A percentile compares a stretch with the other conserved stretches of the same genome.
phyloP scores from a whole-genome alignment of 30 jellyfish, hydroid and myxozoan genomes.

The Aurelia sp. region DNA sequence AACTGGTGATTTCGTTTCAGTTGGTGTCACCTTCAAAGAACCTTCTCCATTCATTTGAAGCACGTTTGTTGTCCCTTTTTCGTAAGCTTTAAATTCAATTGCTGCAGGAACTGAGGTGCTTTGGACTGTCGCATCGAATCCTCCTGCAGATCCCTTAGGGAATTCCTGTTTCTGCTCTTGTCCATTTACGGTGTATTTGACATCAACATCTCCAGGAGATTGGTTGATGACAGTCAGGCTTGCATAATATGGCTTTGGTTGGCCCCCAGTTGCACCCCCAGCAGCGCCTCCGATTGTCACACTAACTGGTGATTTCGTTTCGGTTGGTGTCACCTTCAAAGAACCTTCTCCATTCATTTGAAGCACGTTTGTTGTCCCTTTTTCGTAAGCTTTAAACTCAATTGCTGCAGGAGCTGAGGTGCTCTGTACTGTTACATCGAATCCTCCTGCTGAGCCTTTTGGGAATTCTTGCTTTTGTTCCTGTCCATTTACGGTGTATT shows the following conservation, averaged over 20 bases:
- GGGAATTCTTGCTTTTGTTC: too few species aligned
- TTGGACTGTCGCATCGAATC: constrained; percentile 60
- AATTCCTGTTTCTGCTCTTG: constrained; percentile 54
- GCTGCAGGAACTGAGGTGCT: constrained; percentile 29
- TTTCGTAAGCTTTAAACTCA: too few species aligned
- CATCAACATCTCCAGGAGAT: constrained; percentile 43
- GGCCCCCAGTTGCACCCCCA: constrained; percentile 4
- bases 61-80: constrained; percentile 54
- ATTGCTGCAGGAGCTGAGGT: too few species aligned
- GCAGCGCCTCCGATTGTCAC: too few species aligned
- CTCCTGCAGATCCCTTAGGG: constrained; percentile 38
- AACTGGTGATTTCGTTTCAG: constrained; percentile 18
- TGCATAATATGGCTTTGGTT: constrained; percentile 62
- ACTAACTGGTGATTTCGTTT: too few species aligned
- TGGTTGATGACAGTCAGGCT: constrained; percentile 74
- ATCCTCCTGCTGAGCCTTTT: too few species aligned
- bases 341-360: too few species aligned
- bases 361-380: too few species aligned
- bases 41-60: constrained; percentile 75
- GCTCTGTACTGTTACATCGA: too few species aligned
- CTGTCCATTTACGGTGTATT: too few species aligned
- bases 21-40: constrained; percentile 65
- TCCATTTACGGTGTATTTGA: constrained; percentile 33
- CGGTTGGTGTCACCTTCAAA: too few species aligned
- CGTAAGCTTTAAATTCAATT: constrained; percentile 72